Base-by-base conservation (phyloP, 2,113 vertebrate species). In the Notarius quadriscutis region DNA sequence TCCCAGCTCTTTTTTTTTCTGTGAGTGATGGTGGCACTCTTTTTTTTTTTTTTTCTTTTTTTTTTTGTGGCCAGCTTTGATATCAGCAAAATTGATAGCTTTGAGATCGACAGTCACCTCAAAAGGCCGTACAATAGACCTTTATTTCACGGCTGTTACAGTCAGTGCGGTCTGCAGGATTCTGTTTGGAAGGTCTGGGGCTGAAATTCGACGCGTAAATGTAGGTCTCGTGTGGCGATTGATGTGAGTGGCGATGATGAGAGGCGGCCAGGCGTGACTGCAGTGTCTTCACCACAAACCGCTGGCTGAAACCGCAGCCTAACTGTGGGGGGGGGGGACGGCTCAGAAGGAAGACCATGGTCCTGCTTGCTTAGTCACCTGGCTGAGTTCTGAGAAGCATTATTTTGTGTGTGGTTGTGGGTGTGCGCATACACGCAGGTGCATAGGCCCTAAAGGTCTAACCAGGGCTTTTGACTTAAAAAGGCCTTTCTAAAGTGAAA, bases 261-360 rank as follows among this genome's bases (percentile, higher is more conserved):
- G 55, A 75, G n/a, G 86, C 57, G 41, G 57, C 20, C 80, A 83
- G 80, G 86, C 69, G 5, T 48, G 80, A 83, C 80, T 60, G 25
- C 22, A 83, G 69, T 48, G 72, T 82, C 86, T 55, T 83, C 18
- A 87, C 81, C 81, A 41, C 81, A 87, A 83, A 83, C 86, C 80
- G n/a, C 69, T 30, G 80, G 55, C 67, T 83, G n/a, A 63, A 53
- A 83, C 80, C 57, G 22, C 80, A 75, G 41, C 10, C 53, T 58
- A 18, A 41, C 27, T 84, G 83, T 12, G n/a, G 30, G 30, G 30
- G n/a, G 15, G 67, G 51, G 67, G 9, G 41, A 48, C 10, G 48
- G 17, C 5, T 51, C 69, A 41, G 14, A 41, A 9, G 2, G 81
- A 48, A 48, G 22, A 48, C 41, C 53, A 62, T 51, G 15, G 53